Evolutionary conservation across 2,888 invertebrate species (phyloP), one percentile per base, ranked within the genome.

Genomic region (Thereva nobilitata): DNA sequence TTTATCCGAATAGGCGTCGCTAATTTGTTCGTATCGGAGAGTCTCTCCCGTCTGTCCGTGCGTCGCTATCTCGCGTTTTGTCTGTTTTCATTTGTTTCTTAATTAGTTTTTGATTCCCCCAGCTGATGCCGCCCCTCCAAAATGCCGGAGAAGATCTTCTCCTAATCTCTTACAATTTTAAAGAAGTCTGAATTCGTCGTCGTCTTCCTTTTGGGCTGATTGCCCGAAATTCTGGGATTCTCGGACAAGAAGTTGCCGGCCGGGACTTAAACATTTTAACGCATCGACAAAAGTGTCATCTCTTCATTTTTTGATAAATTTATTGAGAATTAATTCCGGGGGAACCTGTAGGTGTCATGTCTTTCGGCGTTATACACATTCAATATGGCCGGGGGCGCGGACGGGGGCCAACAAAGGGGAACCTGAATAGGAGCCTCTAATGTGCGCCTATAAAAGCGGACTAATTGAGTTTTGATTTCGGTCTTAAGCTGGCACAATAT

Each of bases 1-100:
- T 72, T 72, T 72, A 72, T 70, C 68, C 69, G 70, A 72, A 72
- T 72, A 72, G 72, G 71, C 72, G 72, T 72, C 70, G 71, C 72
- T 72, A 72, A 72, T 72, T 65, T 65, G 65, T 65, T 65, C 65
- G 42, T 64, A 64, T 64, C 64, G 52, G 7, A 34, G 23, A 40
- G 40, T 23, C 50, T 9, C 41, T 41, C 23, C 50, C 6, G 52
- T 35, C 50, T 38, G 50, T 50, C 41, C n/a, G 44, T 52, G 44
- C 53, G 64, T 64, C 52, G 53, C 53, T 53, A 64, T 53, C 53
- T 7, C 42, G 8, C 50, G 64, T 52, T 64, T 64, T 64, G 61
- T 61, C 61, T 61, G 61, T 61, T 61, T 61, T 61, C 65, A 59
- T 66, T 66, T 66, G 59, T 66, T 57, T 66, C 66, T 66, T 66